Conservation (phyloP, 2,113 vertebrate species). For the Illadopsis cleaveri region DNA sequence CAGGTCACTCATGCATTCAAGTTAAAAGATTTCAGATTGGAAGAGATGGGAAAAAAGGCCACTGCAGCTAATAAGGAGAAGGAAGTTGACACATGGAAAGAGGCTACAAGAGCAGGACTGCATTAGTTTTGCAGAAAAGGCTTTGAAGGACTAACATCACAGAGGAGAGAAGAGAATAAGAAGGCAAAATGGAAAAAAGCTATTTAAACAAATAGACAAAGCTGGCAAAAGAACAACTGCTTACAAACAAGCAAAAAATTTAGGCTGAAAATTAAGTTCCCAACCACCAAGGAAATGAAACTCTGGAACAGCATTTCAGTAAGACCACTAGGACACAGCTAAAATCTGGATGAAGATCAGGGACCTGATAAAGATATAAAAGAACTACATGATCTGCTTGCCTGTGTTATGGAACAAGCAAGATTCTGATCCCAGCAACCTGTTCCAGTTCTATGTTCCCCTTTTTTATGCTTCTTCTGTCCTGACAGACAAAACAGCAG, state of each 20-base stretch:
- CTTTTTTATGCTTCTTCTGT: background rate
- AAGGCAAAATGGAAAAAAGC: background rate
- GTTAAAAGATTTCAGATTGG: background rate
- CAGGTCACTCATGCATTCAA: background rate
- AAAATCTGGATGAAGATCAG: background rate
- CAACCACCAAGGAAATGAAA: background rate
- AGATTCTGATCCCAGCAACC: background rate
- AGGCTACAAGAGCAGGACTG: background rate
- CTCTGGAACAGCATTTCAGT: background rate
- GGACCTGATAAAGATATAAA: background rate
- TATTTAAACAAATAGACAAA: background rate
- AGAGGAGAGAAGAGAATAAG: background rate
- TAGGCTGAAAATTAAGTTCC: background rate
- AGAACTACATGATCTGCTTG: background rate
- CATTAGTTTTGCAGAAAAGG: background rate
- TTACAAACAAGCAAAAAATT: background rate
- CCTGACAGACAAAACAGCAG: conserved; percentile 20
- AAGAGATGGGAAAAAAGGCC: background rate
- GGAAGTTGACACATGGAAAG: background rate
- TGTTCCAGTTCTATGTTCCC: background rate
- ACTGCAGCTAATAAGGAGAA: background rate
- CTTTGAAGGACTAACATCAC: background rate
- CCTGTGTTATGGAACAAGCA: background rate
- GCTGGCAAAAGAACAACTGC: background rate
- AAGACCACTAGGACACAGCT: background rate